Evolutionary conservation across 2,797 vertebrate genomes (phyloP).

Genomic region (Moxostoma hubbsi): DNA sequence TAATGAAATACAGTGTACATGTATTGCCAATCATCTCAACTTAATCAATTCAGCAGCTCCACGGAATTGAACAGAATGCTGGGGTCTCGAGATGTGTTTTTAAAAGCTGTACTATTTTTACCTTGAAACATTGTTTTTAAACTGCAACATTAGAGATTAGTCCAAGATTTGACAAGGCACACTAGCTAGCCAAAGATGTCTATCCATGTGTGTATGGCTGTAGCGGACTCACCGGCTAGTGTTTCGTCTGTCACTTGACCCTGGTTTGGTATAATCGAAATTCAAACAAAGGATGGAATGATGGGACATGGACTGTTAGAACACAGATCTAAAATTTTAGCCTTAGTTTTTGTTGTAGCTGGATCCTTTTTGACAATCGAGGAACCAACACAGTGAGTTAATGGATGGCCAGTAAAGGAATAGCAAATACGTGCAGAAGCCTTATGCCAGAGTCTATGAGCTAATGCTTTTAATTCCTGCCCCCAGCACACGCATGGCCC

Average conservation of each 20-base stretch:
- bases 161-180: no score
- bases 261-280: background rate
- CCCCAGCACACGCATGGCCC: slow-evolving; percentile 43
- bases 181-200: no score
- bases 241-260: slow-evolving; percentile 27
- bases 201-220: no score
- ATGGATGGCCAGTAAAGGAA: background rate
- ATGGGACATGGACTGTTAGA: background rate
- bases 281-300: slow-evolving; percentile 1
- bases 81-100: no score
- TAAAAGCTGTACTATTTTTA: no score
- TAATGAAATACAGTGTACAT: background rate
- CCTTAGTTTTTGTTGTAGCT: background rate
- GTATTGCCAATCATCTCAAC: no score
- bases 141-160: no score
- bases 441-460: slow-evolving; percentile 48
- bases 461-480: slow-evolving; percentile 49
- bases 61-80: no score
- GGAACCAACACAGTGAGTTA: background rate
- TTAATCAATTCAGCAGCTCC: no score
- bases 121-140: no score
- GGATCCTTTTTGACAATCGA: background rate
- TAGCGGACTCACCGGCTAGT: background rate
- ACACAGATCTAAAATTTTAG: background rate
- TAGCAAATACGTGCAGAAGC: slow-evolving; percentile 28